A percentile compares a stretch with the other conserved stretches of the same genome.
These are phyloP conservation scores for Diachasma alloeum DNA, from an alignment of 1,140 invertebrate genomes.

Conservation along the genomic window DNA sequence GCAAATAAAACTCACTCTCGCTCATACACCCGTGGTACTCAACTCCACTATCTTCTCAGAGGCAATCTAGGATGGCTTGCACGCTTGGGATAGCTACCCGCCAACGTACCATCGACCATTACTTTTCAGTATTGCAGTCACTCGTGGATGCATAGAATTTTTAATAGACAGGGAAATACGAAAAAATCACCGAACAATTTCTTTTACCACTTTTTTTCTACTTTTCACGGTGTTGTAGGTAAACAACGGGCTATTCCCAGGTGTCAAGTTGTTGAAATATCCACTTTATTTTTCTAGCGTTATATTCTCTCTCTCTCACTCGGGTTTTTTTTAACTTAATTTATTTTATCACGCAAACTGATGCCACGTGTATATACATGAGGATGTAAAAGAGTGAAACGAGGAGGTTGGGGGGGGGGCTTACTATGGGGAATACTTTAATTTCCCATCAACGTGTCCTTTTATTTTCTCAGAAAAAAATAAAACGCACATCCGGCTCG, in stretches of 20 bases:
- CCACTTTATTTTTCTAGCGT: neutral
- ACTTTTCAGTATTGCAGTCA: slow-evolving; percentile 25
- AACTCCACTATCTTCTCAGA: neutral
- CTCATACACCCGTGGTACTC: neutral
- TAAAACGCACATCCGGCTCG: slow-evolving; percentile 12
- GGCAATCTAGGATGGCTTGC: neutral
- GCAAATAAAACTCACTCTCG: neutral
- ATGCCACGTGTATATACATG: neutral
- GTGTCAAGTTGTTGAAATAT: slow-evolving; percentile 9
- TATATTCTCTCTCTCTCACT: neutral
- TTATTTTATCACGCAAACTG: neutral
- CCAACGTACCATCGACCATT: slow-evolving; percentile 22
- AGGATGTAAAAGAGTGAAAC: neutral
- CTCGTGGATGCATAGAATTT: slow-evolving; percentile 32
- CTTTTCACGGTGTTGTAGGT: neutral
- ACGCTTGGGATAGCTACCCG: neutral
- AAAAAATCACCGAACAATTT: slow-evolving; percentile 16
- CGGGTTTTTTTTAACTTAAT: neutral
- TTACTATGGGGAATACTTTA: slow-evolving; percentile 2
- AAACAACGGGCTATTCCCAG: neutral
- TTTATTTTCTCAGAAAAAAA: slow-evolving; percentile 11
- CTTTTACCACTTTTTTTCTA: neutral
- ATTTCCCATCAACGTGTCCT: neutral
- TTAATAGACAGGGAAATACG: slow-evolving; percentile 24
- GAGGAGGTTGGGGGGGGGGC: neutral